A percentile compares a stretch with the other conserved stretches of the same genome.
phyloP scores from a whole-genome alignment of 2,797 vertebrate species.

The Emys orbicularis region DNA sequence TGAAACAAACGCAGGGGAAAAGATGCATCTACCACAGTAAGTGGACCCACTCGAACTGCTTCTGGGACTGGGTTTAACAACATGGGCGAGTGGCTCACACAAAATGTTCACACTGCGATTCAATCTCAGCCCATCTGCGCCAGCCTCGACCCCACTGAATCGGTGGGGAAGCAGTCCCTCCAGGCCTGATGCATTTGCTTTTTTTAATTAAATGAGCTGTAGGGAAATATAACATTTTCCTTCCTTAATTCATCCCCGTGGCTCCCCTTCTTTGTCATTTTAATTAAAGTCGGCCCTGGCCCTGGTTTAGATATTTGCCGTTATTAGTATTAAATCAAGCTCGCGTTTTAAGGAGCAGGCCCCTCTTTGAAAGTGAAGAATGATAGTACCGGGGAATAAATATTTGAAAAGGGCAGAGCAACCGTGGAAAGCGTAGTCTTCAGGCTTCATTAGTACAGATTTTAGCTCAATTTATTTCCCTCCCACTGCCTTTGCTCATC shows the following conservation, averaged over 20 bases:
- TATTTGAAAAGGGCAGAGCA: not conserved
- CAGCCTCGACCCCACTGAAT: not conserved
- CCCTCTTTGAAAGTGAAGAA: constrained; percentile 1
- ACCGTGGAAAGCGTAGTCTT: fast-evolving
- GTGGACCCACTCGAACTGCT: not conserved
- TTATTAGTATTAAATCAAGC: constrained; percentile 57
- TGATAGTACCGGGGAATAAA: not conserved
- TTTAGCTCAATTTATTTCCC: not conserved
- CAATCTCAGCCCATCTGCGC: not conserved
- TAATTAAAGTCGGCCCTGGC: constrained; percentile 72
- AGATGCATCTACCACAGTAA: fast-evolving
- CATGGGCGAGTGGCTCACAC: not conserved
- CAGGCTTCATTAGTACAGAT: not conserved
- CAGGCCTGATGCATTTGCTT: not conserved
- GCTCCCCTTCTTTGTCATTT: constrained; percentile 63
- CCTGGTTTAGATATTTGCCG: constrained; percentile 13
- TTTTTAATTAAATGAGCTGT: constrained; percentile 62
- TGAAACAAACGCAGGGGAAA: not conserved
- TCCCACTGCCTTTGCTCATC: not conserved
- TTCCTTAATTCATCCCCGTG: constrained; percentile 46
- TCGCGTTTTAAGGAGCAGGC: not conserved
- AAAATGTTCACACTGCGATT: fast-evolving
- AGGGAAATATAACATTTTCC: constrained; percentile 44
- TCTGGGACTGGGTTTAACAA: not conserved
- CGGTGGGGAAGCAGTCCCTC: not conserved